Base-by-base conservation (phyloP, 1,140 invertebrate species). In the Micrasema longulum region DNA sequence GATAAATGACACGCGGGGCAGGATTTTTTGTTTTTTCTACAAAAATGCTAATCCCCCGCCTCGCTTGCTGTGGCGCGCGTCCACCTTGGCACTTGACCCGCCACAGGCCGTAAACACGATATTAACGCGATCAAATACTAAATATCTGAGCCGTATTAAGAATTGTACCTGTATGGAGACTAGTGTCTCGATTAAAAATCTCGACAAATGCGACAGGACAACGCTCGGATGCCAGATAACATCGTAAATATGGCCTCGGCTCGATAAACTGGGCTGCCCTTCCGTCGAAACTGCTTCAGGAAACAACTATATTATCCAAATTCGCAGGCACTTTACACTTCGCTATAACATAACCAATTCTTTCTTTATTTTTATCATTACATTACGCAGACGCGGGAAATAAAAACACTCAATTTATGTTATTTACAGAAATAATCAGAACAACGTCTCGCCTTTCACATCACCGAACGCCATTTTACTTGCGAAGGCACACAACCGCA, bases 401-500 rank as follows among this genome's bases (percentile, higher is more conserved):
- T 55, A n/a, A 71, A 71, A 71, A 71, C 43, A 35, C 48, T n/a
- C 79, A 77, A 77, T 79, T 79, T 80, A 80, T 82, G 82, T 66
- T 85, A 84, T 85, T 85, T 85, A 85, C 83, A 85, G 83, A 78
- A 79, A 79, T 77, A 81, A 83, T 80, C 84, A 84, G 75, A 80
- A 84, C 83, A 85, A 85, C 83, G 83, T 85, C 84, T 85, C 81
- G 82, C 83, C 83, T 85, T 85, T 85, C 83, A 85, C 83, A 85
- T 84, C 81, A 85, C 73, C 64, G 73, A 53, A 69, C 84, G 83
- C 84, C 84, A 85, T 85, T 82, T 85, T 85, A 84, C 82, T 84
- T 84, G 78, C n/a, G n/a, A n/a, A n/a, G n/a, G n/a, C n/a, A 82
- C 79, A 78, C 82, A 77, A 80, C 79, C 79, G 82, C 70, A 75